Evolutionary conservation across 2,888 invertebrate genomes (phyloP), one percentile per base, ranked within the genome.

Genomic region (Plagodis pulveraria): DNA sequence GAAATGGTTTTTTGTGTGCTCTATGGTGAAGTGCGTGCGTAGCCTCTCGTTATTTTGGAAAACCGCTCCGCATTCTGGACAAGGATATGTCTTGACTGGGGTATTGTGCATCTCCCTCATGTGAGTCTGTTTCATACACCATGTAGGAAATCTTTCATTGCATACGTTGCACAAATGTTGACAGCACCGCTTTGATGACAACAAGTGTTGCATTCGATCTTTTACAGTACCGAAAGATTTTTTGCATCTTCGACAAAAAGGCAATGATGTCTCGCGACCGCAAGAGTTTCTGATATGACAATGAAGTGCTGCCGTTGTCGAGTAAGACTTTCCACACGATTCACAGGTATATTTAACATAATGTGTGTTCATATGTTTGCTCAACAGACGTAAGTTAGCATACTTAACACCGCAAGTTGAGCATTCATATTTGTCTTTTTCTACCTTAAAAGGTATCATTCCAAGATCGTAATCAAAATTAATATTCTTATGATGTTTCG

Each of bases 331-430:
- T 1, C 84, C 84, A 58, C 84, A 84, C 7, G 70, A 71, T 34
- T 79, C 81, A 43, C 83, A 84, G 0, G 80, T 79, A 58, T 71
- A 77, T 44, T 79, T 81, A 5, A 66, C 62, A 48, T 70, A 83
- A 67, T 84, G 84, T 0, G 71, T 70, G 36, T 79, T 76, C 50
- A 78, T 80, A 54, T 84, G 84, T 12, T 76, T 74, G 48, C 80
- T 83, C 8, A 83, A 60, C 8, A 70, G 67, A 0, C 78, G 74
- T 10, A 84, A 62, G 36, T 74, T 74, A 0, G 76, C 67, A 57
- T 77, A 81, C 54, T 78, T 79, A 5, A 55, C 58, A 9, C 72
- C 71, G 59, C 84, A 85, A 7, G 80, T 55, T 0, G 69, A 69
- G 48, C 84, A 84, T 9, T 63, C 61, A 10, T 75, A 67, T 45